Conservation (phyloP, 2,888 invertebrate species). For the Acleris cristana region DNA sequence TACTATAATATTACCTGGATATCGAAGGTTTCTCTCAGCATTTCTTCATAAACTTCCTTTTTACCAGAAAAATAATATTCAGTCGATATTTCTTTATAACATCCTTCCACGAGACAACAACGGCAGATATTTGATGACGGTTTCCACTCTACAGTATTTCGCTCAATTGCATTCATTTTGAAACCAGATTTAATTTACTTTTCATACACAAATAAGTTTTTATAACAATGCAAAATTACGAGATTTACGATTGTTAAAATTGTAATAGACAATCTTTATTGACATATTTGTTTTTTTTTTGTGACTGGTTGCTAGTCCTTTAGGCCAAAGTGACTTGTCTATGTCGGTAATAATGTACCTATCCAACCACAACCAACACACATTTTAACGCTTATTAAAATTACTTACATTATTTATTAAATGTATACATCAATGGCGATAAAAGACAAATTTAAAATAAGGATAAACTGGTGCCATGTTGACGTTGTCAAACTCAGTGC, state of each 20-base stretch:
- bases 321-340: too few species aligned
- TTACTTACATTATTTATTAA: too few species aligned
- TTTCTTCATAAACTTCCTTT: conserved; percentile 51
- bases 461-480: too few species aligned
- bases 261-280: conserved; percentile 12
- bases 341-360: too few species aligned
- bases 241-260: neutral
- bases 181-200: neutral
- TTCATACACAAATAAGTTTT: conserved; percentile 13
- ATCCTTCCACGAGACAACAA: conserved; percentile 53
- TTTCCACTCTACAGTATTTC: conserved; percentile 17
- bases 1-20: conserved; percentile 50
- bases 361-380: too few species aligned
- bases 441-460: too few species aligned
- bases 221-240: conserved; percentile 3
- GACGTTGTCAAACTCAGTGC: too few species aligned
- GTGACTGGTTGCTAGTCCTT: neutral
- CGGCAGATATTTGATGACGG: conserved; percentile 49
- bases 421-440: too few species aligned
- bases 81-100: conserved; percentile 48
- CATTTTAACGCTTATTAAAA: too few species aligned
- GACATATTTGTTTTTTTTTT: conserved; percentile 10
- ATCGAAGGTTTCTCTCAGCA: conserved; percentile 57
- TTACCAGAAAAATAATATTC: conserved; percentile 48
- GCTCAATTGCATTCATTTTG: conserved; percentile 15